Percentiles rank a stretch among this genome's conserved stretches.
Conservation (phyloP, 2,888 invertebrate species). For the Neuroscelio doddi region DNA sequence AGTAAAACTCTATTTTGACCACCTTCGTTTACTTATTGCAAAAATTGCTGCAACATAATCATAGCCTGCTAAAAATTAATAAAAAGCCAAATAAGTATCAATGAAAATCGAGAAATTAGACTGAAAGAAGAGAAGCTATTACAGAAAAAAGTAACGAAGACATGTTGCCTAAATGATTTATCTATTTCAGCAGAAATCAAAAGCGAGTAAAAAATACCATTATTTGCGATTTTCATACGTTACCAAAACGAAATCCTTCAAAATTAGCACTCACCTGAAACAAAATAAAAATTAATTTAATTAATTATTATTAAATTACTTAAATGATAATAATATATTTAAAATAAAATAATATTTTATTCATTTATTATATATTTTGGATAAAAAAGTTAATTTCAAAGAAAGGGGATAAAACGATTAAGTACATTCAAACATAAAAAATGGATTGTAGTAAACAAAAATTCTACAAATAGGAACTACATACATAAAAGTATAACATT, state of each 20-base stretch:
- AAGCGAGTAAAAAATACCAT: neutral
- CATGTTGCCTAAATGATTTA: neutral
- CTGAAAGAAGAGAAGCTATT: neutral
- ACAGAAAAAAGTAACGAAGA: neutral
- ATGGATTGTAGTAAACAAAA: neutral
- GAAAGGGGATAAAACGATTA: neutral
- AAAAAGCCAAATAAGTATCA: slow-evolving; percentile 13
- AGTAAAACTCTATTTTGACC: too few relatives aligned
- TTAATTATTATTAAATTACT: neutral
- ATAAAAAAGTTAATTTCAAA: neutral
- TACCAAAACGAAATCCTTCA: slow-evolving; percentile 6
- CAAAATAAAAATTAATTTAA: slow-evolving; percentile 22
- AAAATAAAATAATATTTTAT: neutral
- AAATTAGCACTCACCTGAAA: slow-evolving; percentile 43
- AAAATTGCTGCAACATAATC: slow-evolving; percentile 20
- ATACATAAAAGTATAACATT: neutral
- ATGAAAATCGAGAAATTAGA: neutral
- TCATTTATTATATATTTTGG: neutral
- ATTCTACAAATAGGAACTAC: neutral
- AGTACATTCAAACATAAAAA: too few relatives aligned
- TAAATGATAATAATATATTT: neutral
- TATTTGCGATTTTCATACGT: slow-evolving; percentile 20
- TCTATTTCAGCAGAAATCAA: neutral
- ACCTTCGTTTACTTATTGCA: slow-evolving; percentile 44
- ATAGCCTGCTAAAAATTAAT: too few relatives aligned